Base-by-base conservation (phyloP, 2,113 vertebrate genomes). In the Tamias sibiricus region DNA sequence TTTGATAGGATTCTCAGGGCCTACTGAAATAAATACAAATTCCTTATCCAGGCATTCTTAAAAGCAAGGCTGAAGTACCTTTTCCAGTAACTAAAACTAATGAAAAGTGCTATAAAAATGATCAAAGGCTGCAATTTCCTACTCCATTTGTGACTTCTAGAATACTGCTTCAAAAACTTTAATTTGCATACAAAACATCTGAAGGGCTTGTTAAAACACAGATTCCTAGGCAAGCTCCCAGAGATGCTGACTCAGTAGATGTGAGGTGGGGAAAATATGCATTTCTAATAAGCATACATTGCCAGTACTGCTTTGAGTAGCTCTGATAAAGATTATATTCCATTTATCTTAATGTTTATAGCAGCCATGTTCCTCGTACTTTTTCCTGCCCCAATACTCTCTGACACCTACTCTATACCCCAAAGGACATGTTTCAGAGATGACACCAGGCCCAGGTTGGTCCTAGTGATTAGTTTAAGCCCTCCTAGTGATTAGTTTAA, bases 181-280 rank as follows among this genome's bases (percentile, higher is more conserved):
- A 91, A 75, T 49, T 42, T 94, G 37, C 35, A 88, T 80, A 90
- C 57, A 95, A 85, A 95, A 86, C 75, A 83, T 79, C 76, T 52
- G 2, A 54, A 94, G 49, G 54, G 9, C 84, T 96, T 90, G 76
- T 87, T 92, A 95, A 97, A 97, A 97, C 75, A 93, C 10, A 49
- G 75, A 87, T 96, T 96, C 72, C 81, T 81, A 66, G 66, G 81
- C 49, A 95, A 76, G 40, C 20, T 92, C 40, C 66, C 40, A 96
- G 77, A 95, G 44, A 87, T 76, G 35, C 85, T 90, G 52, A 94
- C 66, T 96, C 71, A n/a, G 28, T 72, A 49, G 87, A 49, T 92
- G 42, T 74, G 42, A 2, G 19, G 35, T 86, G 9, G 49, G 54
- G 12, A 91, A 8, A 89, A 94, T 37, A 91, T 42, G 28, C 24